These are phyloP conservation scores for Sander vitreus DNA, from an alignment of 2,113 vertebrate genomes.

Conservation along the genomic window DNA sequence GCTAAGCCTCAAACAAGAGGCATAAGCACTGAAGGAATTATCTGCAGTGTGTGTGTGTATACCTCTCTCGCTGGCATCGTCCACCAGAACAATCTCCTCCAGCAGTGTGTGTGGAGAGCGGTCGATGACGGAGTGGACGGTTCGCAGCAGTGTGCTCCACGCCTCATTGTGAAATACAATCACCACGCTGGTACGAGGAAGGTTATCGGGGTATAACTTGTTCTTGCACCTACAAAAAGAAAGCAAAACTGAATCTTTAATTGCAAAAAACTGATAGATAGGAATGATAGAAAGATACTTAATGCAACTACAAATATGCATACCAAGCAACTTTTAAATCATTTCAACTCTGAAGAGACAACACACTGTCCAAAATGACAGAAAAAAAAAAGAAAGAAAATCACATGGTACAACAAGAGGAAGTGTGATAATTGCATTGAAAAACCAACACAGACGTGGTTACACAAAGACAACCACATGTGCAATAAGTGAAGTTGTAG, in stretches of 20 bases:
- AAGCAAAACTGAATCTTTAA: not conserved
- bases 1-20: slow-evolving; percentile 66
- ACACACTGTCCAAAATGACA: not conserved
- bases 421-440: not conserved
- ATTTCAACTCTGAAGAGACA: not conserved
- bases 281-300: not conserved
- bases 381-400: too few species aligned
- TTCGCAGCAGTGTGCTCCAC: slow-evolving; percentile 96
- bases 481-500: not conserved
- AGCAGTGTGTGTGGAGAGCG: slow-evolving; percentile 94
- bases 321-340: not conserved
- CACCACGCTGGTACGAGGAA: slow-evolving; percentile 96
- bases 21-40: slow-evolving; percentile 52
- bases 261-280: too few species aligned
- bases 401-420: not conserved
- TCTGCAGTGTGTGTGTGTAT: slow-evolving; percentile 43
- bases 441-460: not conserved
- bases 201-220: slow-evolving; percentile 94
- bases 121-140: slow-evolving; percentile 96
- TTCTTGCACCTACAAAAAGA: slow-evolving; percentile 91
- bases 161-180: slow-evolving; percentile 99
- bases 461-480: slow-evolving; percentile 1
- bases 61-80: slow-evolving; percentile 99
- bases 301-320: not conserved
- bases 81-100: slow-evolving; percentile 96